phyloP scores from a whole-genome alignment of 2,797 vertebrate genomes.

The Taenioides sp. region DNA sequence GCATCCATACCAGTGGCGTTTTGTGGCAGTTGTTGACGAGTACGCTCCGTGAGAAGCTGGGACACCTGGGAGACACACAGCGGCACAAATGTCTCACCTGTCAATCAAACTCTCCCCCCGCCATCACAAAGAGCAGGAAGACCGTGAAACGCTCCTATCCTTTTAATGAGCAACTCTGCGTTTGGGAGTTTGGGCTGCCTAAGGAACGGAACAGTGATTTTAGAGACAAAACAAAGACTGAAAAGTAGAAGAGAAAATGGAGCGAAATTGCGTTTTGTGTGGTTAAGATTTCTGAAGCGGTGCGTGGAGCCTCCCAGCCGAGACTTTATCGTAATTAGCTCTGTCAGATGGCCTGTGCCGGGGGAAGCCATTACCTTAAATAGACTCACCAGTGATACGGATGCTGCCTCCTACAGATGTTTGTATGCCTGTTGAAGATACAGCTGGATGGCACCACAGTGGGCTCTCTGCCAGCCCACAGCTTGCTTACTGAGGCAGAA shows the following conservation, averaged over 20 bases:
- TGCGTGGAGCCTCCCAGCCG: slow-evolving; percentile 61
- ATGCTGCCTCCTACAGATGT: slow-evolving; percentile 70
- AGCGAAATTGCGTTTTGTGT: slow-evolving; percentile 36
- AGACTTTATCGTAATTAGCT: slow-evolving; percentile 73
- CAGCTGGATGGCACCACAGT: slow-evolving; percentile 55
- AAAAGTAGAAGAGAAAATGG: slow-evolving; percentile 27
- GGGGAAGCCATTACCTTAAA: slow-evolving; percentile 74
- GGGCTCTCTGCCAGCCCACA: slow-evolving; percentile 45
- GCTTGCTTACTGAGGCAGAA: slow-evolving; percentile 58
- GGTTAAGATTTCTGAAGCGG: slow-evolving; percentile 61
- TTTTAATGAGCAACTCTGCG: slow-evolving; percentile 70
- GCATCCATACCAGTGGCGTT: slow-evolving; percentile 21
- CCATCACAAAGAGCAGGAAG: slow-evolving; percentile 19
- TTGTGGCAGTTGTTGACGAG: slow-evolving; percentile 1
- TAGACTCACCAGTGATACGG: slow-evolving; percentile 67
- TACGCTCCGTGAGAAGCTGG: slow-evolving; percentile 25
- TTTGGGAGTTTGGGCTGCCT: slow-evolving; percentile 63
- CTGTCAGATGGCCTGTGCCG: slow-evolving; percentile 71
- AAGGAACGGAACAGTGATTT: slow-evolving; percentile 68
- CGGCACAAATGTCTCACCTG: slow-evolving; percentile 72
- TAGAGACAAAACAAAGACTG: slow-evolving; percentile 56
- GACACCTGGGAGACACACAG: slow-evolving; percentile 63
- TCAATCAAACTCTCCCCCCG: slow-evolving; percentile 64
- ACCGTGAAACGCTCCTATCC: slow-evolving; percentile 60
- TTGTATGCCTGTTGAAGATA: slow-evolving; percentile 65